phyloP scores from a whole-genome alignment of 2,113 vertebrate species.

The Felis chaus region DNA sequence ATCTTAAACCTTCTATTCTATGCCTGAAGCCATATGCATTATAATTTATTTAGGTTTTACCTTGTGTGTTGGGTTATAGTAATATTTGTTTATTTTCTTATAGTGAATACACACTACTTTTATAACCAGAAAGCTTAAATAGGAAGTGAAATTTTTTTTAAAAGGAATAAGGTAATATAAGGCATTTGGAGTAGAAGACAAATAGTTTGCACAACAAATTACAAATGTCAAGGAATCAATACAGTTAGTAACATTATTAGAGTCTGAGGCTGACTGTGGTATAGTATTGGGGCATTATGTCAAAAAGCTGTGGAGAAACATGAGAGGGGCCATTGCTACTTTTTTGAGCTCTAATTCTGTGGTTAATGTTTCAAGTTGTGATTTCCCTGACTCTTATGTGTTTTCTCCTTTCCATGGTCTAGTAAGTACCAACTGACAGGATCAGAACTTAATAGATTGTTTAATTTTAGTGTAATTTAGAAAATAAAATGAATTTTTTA shows the following conservation, averaged over 20 bases:
- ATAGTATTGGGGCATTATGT: neutral
- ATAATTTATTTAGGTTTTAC: neutral
- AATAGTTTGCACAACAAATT: neutral
- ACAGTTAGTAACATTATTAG: neutral
- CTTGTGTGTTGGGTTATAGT: neutral
- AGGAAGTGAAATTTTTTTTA: neutral
- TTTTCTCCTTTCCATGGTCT: neutral
- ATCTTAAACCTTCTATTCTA: neutral
- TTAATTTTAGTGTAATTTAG: neutral
- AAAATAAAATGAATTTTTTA: neutral
- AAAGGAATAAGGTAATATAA: neutral
- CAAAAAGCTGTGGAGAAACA: neutral
- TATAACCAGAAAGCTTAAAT: neutral
- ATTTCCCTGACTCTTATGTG: neutral
- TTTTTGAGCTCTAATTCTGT: neutral
- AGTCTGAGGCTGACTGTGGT: neutral
- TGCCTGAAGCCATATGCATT: neutral
- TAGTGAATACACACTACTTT: neutral
- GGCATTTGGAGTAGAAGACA: neutral
- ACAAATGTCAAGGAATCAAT: neutral
- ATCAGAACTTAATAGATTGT: neutral
- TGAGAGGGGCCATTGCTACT: accelerated
- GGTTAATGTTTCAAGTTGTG: neutral
- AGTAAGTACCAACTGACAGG: neutral
- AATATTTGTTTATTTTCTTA: neutral